Percentiles rank a stretch among this genome's conserved stretches.
phyloP scores from a whole-genome alignment of 1,140 invertebrate genomes.

The Periplaneta americana region DNA sequence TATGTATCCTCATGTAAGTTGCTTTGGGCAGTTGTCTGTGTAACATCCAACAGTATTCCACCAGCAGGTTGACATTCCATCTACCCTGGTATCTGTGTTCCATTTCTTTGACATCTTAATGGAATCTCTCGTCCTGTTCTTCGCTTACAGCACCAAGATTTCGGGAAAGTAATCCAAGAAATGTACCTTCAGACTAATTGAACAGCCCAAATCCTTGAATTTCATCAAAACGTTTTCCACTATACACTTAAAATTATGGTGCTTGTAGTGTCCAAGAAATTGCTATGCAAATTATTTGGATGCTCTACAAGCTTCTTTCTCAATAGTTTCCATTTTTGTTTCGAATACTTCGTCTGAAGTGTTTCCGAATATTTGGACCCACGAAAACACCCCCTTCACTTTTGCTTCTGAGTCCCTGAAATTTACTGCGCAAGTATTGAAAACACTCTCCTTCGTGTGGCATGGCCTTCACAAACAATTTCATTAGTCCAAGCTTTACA shows the following conservation, averaged over 20 bases:
- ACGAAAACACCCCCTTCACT: slow-evolving; percentile 32
- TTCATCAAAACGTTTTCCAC: slow-evolving; percentile 13
- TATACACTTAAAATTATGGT: neutral
- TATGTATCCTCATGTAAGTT: no score
- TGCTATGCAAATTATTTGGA: slow-evolving; percentile 5
- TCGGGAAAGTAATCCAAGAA: slow-evolving; percentile 20
- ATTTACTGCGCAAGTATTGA: slow-evolving; percentile 28
- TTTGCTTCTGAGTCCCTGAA: slow-evolving; percentile 32
- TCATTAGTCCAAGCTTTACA: slow-evolving; percentile 33
- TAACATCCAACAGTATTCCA: no score
- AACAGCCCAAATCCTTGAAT: slow-evolving; percentile 30
- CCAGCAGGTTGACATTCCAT: no score
- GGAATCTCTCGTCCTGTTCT: no score
- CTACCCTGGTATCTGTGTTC: no score
- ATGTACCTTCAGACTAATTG: slow-evolving; percentile 35
- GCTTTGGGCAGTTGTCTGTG: no score
- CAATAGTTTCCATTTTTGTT: slow-evolving; percentile 3
- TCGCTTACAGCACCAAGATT: no score
- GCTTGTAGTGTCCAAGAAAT: neutral
- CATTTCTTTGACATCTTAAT: no score
- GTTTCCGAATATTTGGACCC: slow-evolving; percentile 29
- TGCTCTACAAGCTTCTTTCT: slow-evolving; percentile 21
- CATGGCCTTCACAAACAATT: slow-evolving; percentile 32
- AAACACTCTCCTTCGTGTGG: slow-evolving; percentile 30
- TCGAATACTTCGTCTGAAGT: no score